A percentile compares a stretch with the other conserved stretches of the same genome.
These are phyloP conservation scores for Drosophila vallismaia DNA, from an alignment of 2,888 invertebrate species.

Conservation along the genomic window DNA sequence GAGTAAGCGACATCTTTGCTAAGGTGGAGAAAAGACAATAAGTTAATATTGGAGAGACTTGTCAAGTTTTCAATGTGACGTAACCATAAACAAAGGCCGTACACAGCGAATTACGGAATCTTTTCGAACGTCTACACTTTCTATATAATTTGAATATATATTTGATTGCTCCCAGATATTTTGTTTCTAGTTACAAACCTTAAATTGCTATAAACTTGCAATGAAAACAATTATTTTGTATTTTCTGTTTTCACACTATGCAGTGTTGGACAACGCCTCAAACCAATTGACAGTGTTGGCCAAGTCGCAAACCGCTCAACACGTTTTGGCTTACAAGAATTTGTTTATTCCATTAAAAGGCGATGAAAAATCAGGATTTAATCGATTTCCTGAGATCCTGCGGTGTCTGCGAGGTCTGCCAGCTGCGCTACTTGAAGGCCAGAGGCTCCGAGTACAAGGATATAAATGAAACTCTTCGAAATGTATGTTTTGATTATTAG, in stretches of 20 bases:
- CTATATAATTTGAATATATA: background rate
- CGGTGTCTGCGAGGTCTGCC: conserved; percentile 89
- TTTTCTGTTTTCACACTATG: conserved; percentile 20
- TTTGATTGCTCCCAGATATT: accelerated
- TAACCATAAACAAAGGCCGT: conserved; percentile 66
- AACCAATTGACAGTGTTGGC: conserved; percentile 12
- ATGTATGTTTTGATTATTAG: conserved; percentile 83
- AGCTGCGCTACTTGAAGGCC: conserved; percentile 88
- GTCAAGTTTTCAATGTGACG: conserved; percentile 63
- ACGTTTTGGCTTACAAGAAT: conserved; percentile 18
- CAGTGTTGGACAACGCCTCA: conserved; percentile 8
- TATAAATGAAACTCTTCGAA: conserved; percentile 84
- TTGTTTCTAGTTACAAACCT: conserved; percentile 38
- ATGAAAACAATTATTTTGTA: conserved; percentile 44
- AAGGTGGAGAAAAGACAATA: conserved; percentile 1
- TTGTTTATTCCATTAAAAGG: conserved; percentile 12
- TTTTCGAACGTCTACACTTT: background rate
- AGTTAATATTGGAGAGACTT: conserved; percentile 3
- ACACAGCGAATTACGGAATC: conserved; percentile 16
- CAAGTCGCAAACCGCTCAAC: conserved; percentile 13
- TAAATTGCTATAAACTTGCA: conserved; percentile 45
- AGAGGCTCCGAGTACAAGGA: conserved; percentile 86
- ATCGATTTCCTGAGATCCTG: conserved; percentile 85
- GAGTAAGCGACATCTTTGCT: conserved; percentile 86
- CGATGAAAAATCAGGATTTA: conserved; percentile 85